Percentiles rank a stretch among this genome's conserved stretches.
Evolutionary conservation across 1,140 invertebrate genomes (phyloP).

Genomic region (Diachasmimorpha longicaudata): DNA sequence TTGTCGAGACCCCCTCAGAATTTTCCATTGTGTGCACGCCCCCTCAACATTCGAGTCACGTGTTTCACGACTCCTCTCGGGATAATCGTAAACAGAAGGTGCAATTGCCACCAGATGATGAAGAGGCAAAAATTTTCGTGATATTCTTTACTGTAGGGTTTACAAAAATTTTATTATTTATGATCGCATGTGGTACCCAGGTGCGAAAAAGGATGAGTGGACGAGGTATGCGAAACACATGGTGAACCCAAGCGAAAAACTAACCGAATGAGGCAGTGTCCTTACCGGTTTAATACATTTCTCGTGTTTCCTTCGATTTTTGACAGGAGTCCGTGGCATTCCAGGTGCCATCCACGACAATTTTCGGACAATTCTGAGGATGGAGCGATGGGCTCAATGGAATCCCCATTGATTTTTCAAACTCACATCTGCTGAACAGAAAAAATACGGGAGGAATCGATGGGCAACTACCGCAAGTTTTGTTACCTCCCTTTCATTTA

Average conservation of each 20-base stretch:
- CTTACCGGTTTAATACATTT: slow-evolving; percentile 4
- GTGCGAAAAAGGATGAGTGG: slow-evolving; percentile 13
- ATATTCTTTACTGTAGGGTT: background rate
- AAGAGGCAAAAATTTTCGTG: background rate
- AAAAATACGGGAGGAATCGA: background rate
- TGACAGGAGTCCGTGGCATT: background rate
- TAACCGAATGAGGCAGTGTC: background rate
- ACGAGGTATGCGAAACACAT: slow-evolving; percentile 7
- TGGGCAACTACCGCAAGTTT: background rate
- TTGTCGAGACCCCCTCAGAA: background rate
- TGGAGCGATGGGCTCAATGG: background rate
- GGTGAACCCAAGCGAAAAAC: background rate
- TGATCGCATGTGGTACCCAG: slow-evolving; percentile 21
- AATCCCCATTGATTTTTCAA: slow-evolving; percentile 24
- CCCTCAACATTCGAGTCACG: too few species aligned
- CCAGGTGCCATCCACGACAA: slow-evolving; percentile 9
- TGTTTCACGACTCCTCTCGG: too few species aligned
- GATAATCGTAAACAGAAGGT: background rate
- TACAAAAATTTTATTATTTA: slow-evolving; percentile 3
- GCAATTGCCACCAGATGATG: background rate
- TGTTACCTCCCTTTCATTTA: background rate
- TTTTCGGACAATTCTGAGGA: background rate
- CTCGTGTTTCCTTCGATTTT: background rate
- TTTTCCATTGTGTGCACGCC: background rate
- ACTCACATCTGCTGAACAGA: slow-evolving; percentile 20